Base-by-base conservation (phyloP, 1,140 invertebrate genomes). In the Colletes latitarsis region DNA sequence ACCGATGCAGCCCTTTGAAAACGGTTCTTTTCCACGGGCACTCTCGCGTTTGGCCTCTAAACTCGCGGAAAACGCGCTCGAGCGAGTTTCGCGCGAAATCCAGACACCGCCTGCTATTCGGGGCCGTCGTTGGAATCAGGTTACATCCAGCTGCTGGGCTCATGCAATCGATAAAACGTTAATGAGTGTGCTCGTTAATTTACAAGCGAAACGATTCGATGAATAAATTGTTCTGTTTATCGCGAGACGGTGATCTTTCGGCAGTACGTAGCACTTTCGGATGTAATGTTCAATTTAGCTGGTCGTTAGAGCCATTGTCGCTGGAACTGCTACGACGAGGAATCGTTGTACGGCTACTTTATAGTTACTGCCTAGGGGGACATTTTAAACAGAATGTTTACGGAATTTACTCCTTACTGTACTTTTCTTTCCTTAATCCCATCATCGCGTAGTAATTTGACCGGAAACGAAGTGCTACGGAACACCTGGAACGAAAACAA, bases 151-250 rank as follows among this genome's bases (percentile, higher is more conserved):
- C 15, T 1, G 8, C 8, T 8, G 9, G 10, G 43, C 10, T 19
- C 30, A 49, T 12, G 49, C 49, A 39, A 57, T 73, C 69, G 49
- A 53, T 19, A 67, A 39, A 6, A 19, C 10, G 63, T 68, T 75
- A 80, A 75, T 68, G 77, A 68, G 63, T 15, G 71, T 21, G 72
- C 53, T 60, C 43, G 72, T 75, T 80, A 75, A 75, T 80, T 80
- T 80, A 74, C 49, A 52, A 53, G 49, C 12, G 15, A 19, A 67
- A 60, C 43, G 41, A 75, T 58, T 52, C 46, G 43, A 77, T 62
- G 49, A 70, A 72, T 60, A 80, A 75, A 68, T 21, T 21, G 21
- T 58, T 60, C 63, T 53, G 53, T 68, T 80, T 80, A 80, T 80
- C 62, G 43, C 43, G 9, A 49, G n/a, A 21, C 41, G 49, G 49